phyloP scores from a whole-genome alignment of 2,797 vertebrate genomes.

The Smutsia gigantea region DNA sequence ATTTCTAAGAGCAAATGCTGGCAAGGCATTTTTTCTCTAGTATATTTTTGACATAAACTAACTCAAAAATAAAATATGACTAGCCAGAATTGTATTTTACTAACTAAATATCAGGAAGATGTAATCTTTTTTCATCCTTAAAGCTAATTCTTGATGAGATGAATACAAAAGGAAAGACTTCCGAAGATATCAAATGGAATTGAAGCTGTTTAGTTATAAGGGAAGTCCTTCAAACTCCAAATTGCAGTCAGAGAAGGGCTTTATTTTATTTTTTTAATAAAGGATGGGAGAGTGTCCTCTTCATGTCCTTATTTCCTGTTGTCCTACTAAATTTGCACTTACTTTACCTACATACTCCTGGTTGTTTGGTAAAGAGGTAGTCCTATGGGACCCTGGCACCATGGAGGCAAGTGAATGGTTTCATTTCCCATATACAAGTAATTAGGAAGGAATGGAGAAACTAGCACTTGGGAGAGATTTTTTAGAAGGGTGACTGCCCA shows the following conservation, averaged over 20 bases:
- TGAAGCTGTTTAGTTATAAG: neutral
- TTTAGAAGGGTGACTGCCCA: neutral
- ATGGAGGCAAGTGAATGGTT: neutral
- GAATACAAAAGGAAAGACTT: neutral
- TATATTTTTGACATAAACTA: neutral
- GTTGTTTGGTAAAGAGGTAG: neutral
- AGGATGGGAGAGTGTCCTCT: neutral
- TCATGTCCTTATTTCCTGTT: neutral
- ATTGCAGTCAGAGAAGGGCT: neutral
- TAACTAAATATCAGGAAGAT: slow-evolving; percentile 40
- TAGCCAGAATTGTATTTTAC: neutral
- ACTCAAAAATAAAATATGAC: slow-evolving; percentile 42
- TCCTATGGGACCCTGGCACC: neutral
- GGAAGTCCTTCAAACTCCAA: neutral
- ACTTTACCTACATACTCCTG: neutral
- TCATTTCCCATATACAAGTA: neutral
- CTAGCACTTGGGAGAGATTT: neutral
- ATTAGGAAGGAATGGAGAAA: neutral
- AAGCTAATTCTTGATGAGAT: slow-evolving; percentile 13
- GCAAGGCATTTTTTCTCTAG: slow-evolving; percentile 18
- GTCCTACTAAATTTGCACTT: neutral
- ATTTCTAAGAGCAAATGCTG: slow-evolving; percentile 45
- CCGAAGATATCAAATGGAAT: neutral
- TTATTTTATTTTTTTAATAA: neutral
- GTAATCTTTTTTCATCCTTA: neutral